A percentile compares a stretch with the other conserved stretches of the same genome.
Conservation (phyloP, 2,797 vertebrate genomes). For the Scarus forsteni region DNA sequence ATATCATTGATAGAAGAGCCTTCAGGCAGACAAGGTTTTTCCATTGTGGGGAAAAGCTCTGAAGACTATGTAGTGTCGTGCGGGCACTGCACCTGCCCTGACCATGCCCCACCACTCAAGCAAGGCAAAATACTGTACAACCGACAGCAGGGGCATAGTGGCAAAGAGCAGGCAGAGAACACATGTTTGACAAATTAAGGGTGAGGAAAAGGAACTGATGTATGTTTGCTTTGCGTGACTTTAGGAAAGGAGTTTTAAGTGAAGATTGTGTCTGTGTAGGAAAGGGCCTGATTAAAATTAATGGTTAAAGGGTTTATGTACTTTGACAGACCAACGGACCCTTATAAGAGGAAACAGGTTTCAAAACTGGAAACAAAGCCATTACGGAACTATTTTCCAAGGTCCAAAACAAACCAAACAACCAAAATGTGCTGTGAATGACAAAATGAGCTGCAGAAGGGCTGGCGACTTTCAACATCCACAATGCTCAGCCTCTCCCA, state of each 20-base stretch:
- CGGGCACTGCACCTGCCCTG: conserved; percentile 21
- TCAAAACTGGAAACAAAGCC: neutral
- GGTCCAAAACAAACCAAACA: neutral
- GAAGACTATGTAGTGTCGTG: conserved; percentile 42
- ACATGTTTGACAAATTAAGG: conserved; percentile 2
- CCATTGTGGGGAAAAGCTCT: conserved; percentile 61
- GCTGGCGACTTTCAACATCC: too few relatives aligned
- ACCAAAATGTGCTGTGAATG: neutral
- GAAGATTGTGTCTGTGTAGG: neutral
- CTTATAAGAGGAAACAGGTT: neutral
- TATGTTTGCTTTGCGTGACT: conserved; percentile 11
- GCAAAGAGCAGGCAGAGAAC: conserved; percentile 17
- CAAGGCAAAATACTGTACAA: conserved; percentile 27
- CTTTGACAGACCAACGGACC: neutral
- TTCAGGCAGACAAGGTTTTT: conserved; percentile 19
- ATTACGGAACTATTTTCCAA: neutral
- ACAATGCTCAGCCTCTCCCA: too few relatives aligned
- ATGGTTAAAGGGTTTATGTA: neutral
- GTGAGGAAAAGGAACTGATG: neutral
- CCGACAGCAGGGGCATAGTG: conserved; percentile 12
- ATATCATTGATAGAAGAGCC: conserved; percentile 34
- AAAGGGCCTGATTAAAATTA: neutral
- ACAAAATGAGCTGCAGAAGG: too few relatives aligned
- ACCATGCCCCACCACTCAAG: conserved; percentile 28
- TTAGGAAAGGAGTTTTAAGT: neutral